These are phyloP conservation scores for Pachyseris speciosa DNA, from an alignment of 64 coral and sea anemone species.

Conservation along the genomic window DNA sequence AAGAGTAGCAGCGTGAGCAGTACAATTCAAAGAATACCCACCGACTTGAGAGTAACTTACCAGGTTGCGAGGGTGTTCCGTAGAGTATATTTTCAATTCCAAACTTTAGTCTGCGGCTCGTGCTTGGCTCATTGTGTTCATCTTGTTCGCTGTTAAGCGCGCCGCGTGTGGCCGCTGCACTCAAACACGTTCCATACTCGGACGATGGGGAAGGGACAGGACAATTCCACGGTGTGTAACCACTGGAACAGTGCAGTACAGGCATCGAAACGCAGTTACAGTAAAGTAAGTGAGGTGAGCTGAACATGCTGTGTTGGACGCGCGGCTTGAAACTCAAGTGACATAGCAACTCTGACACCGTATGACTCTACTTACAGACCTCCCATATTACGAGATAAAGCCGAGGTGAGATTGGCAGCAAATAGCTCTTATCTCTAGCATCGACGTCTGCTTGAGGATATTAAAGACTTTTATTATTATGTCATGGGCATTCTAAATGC, in stretches of 20 bases:
- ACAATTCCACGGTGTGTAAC: slow-evolving; percentile 12
- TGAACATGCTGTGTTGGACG: slow-evolving; percentile 12
- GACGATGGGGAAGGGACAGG: background rate
- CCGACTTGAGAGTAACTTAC: background rate
- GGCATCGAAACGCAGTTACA: slow-evolving; percentile 12
- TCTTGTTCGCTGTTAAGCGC: background rate
- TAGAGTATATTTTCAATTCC: slow-evolving; percentile 37
- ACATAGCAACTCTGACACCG: background rate
- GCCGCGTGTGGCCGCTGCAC: slow-evolving; percentile 15
- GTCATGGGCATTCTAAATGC: slow-evolving; percentile 14
- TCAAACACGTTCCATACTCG: slow-evolving; percentile 7
- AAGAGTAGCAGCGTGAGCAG: no score
- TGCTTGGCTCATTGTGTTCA: background rate
- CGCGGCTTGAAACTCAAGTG: background rate
- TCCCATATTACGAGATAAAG: slow-evolving; percentile 48
- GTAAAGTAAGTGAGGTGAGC: slow-evolving; percentile 5
- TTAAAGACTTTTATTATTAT: slow-evolving; percentile 41
- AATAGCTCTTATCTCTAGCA: slow-evolving; percentile 32
- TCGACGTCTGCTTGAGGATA: slow-evolving; percentile 27
- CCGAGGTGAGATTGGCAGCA: background rate
- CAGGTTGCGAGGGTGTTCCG: background rate
- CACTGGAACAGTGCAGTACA: slow-evolving; percentile 1
- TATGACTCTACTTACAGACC: slow-evolving; percentile 40
- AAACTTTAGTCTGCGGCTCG: slow-evolving; percentile 23
- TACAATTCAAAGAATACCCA: no score